Evolutionary conservation across 2,113 vertebrate species (phyloP).

Genomic region (Orycteropus afer): DNA sequence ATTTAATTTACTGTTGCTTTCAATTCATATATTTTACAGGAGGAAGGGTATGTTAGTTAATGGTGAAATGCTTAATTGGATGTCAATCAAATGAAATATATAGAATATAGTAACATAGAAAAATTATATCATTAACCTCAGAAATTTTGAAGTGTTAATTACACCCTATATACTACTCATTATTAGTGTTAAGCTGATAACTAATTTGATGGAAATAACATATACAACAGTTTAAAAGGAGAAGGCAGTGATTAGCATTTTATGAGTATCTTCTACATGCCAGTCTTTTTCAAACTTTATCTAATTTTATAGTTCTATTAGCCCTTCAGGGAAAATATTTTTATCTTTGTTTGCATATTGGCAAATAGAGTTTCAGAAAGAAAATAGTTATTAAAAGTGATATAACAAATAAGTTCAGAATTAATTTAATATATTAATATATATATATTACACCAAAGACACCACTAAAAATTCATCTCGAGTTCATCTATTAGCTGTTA

Average conservation of each 20-base stretch:
- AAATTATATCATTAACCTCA: background rate
- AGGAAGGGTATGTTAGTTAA: background rate
- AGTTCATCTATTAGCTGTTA: background rate
- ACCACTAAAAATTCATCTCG: background rate
- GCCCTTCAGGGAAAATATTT: background rate
- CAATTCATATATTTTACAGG: background rate
- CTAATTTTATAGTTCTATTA: background rate
- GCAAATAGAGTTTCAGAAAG: background rate
- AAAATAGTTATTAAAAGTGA: background rate
- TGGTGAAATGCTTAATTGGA: background rate
- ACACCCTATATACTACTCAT: background rate
- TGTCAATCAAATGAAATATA: background rate
- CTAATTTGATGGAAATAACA: background rate
- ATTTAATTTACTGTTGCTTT: background rate
- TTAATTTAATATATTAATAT: no score
- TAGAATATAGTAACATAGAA: background rate
- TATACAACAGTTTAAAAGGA: background rate
- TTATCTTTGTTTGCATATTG: background rate
- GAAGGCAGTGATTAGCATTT: background rate
- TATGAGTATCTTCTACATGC: background rate
- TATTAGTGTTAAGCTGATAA: background rate
- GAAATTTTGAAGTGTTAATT: background rate
- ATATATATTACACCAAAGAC: background rate
- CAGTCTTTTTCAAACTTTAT: background rate
- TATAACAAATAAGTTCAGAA: background rate